phyloP scores from a whole-genome alignment of 2,888 invertebrate species.

The Lacanobia wlatinum region DNA sequence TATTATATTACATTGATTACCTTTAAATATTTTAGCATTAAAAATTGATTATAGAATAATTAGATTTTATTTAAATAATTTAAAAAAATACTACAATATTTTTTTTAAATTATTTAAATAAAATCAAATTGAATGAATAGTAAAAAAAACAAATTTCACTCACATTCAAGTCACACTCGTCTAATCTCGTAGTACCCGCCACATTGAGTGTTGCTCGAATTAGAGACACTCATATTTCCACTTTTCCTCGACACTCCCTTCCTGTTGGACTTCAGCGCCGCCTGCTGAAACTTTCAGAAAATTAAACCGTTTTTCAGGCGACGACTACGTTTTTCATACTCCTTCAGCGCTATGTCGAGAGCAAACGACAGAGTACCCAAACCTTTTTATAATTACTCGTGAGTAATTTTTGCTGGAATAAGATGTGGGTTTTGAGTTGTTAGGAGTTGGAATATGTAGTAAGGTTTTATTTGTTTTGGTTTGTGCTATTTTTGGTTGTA shows the following conservation, averaged over 20 bases:
- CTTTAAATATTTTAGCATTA: too few species aligned
- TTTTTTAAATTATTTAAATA: too few species aligned
- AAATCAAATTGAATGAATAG: too few species aligned
- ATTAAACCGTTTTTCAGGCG: slow-evolving; percentile 68
- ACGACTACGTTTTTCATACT: slow-evolving; percentile 57
- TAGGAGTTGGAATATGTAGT: background rate
- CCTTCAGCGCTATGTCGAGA: slow-evolving; percentile 56
- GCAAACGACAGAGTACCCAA: slow-evolving; percentile 51
- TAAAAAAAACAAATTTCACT: background rate
- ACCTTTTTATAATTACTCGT: slow-evolving; percentile 57
- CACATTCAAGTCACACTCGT: slow-evolving; percentile 11
- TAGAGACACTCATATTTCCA: slow-evolving; percentile 72
- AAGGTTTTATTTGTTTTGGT: background rate
- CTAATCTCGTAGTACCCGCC: slow-evolving; percentile 18
- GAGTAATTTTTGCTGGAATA: slow-evolving; percentile 56
- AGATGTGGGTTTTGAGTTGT: slow-evolving; percentile 15
- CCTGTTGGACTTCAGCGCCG: slow-evolving; percentile 50
- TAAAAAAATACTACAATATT: too few species aligned
- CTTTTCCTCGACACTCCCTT: slow-evolving; percentile 61
- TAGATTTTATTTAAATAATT: too few species aligned
- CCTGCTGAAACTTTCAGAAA: slow-evolving; percentile 65
- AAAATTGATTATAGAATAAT: too few species aligned
- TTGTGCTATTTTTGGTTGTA: background rate
- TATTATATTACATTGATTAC: too few species aligned
- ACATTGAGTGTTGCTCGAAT: slow-evolving; percentile 58